A percentile compares a stretch with the other conserved stretches of the same genome.
Conservation (phyloP, 2,113 vertebrate genomes). For the Phoenicopterus ruber region DNA sequence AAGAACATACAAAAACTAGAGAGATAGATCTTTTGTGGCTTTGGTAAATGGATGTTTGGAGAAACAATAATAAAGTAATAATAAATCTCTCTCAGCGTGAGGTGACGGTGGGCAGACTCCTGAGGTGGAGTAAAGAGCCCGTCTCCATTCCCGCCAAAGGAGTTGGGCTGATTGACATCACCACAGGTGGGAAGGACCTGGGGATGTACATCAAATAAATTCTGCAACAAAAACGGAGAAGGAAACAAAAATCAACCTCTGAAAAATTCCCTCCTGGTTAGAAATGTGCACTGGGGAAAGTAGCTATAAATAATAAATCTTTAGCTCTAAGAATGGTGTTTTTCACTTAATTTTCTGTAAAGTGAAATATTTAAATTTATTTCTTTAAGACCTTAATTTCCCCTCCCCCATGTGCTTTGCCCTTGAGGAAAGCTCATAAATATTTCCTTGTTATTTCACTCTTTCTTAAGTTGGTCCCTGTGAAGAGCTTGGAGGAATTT, state of each 20-base stretch:
- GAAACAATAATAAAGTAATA: neutral
- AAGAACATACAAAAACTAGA: neutral
- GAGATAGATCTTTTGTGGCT: neutral
- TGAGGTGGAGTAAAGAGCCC: neutral
- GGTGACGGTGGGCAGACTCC: neutral
- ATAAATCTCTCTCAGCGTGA: neutral
- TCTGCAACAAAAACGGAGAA: neutral
- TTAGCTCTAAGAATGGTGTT: neutral
- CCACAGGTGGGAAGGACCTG: neutral
- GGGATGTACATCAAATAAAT: neutral
- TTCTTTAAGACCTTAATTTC: constrained; percentile 18
- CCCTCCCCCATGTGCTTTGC: neutral
- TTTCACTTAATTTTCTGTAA: constrained; percentile 19
- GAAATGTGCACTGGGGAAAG: neutral
- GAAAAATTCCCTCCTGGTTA: neutral
- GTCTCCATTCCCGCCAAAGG: rapidly evolving
- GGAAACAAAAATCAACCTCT: neutral
- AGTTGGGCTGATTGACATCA: neutral
- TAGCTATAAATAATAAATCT: constrained; percentile 6
- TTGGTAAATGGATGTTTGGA: neutral
- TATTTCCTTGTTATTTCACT: constrained; percentile 9
- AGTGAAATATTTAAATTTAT: neutral
- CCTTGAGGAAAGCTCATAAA: constrained; percentile 12
- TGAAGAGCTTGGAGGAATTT: constrained; percentile 1
- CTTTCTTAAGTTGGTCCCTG: neutral